Percentiles rank a stretch among this genome's conserved stretches.
phyloP scores from a whole-genome alignment of 2,888 invertebrate species.

The Toxonevra muliebris region DNA sequence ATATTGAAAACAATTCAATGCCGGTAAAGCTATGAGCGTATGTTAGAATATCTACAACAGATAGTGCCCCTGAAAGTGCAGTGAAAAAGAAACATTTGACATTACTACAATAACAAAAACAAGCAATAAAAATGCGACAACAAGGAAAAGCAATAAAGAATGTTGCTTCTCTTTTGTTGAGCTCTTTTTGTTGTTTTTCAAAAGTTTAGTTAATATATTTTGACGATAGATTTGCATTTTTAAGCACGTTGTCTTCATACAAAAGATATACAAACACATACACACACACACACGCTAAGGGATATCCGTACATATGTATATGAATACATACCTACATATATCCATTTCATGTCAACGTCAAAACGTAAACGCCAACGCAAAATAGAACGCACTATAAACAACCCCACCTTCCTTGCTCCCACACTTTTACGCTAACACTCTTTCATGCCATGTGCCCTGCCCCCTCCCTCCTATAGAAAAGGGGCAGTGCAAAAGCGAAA shows the following conservation, averaged over 20 bases:
- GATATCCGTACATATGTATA: neutral
- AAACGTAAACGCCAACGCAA: constrained; percentile 2
- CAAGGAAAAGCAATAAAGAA: neutral
- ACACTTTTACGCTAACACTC: too few relatives aligned
- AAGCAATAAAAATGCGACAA: neutral
- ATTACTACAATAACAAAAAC: neutral
- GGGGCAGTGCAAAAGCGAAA: neutral
- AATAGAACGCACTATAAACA: neutral
- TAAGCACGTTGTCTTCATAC: constrained; percentile 41
- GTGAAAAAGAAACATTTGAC: neutral
- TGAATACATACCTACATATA: constrained; percentile 22
- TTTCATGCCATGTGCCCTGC: too few relatives aligned
- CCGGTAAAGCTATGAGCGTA: too few relatives aligned
- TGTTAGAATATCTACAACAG: too few relatives aligned
- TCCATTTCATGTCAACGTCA: constrained; percentile 2
- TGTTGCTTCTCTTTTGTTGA: neutral
- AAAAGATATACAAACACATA: constrained; percentile 2
- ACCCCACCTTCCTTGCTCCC: too few relatives aligned
- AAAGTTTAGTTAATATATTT: too few relatives aligned
- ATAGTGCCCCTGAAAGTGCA: too few relatives aligned
- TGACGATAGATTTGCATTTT: constrained; percentile 46
- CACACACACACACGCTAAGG: constrained; percentile 14
- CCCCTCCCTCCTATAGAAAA: too few relatives aligned
- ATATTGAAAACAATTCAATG: too few relatives aligned
- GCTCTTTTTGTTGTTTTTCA: too few relatives aligned